Conservation (phyloP, 1,140 invertebrate species). For the Hylaeus volcanicus region DNA sequence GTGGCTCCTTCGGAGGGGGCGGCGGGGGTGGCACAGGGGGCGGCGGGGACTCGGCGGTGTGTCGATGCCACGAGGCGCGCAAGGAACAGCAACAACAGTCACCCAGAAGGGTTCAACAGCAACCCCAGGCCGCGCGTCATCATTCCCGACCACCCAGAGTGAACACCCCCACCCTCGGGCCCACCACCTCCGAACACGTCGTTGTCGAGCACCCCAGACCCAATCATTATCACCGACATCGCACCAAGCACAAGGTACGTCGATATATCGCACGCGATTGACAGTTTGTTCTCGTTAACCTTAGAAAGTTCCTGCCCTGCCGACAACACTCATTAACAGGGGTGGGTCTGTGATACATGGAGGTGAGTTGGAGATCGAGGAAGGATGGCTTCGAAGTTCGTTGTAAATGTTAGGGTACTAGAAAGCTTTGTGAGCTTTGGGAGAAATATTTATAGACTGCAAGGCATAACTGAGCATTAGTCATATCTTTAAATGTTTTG, state of each 20-base stretch:
- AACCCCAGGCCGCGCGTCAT: slow-evolving; percentile 54
- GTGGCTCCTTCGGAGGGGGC: slow-evolving; percentile 61
- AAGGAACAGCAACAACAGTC: slow-evolving; percentile 60
- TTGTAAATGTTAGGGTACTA: no score
- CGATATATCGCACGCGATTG: background rate
- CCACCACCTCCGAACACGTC: slow-evolving; percentile 72
- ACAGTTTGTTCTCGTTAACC: no score
- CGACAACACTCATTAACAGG: no score
- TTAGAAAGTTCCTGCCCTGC: no score
- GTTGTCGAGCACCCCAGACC: slow-evolving; percentile 72
- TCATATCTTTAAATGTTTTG: no score
- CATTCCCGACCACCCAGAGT: slow-evolving; percentile 62
- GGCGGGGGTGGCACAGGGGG: slow-evolving; percentile 51
- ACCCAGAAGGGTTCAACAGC: slow-evolving; percentile 52
- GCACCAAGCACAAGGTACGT: slow-evolving; percentile 75
- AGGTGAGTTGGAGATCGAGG: no score
- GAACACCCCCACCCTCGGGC: slow-evolving; percentile 60
- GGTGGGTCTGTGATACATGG: no score
- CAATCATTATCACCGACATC: slow-evolving; percentile 75
- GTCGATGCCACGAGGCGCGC: slow-evolving; percentile 74
- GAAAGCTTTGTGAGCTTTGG: no score
- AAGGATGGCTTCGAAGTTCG: no score
- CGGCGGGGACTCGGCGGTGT: slow-evolving; percentile 57
- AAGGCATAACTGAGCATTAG: no score
- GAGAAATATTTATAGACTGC: no score